These are phyloP conservation scores for Fregata magnificens DNA, from an alignment of 2,113 vertebrate genomes.

Conservation along the genomic window DNA sequence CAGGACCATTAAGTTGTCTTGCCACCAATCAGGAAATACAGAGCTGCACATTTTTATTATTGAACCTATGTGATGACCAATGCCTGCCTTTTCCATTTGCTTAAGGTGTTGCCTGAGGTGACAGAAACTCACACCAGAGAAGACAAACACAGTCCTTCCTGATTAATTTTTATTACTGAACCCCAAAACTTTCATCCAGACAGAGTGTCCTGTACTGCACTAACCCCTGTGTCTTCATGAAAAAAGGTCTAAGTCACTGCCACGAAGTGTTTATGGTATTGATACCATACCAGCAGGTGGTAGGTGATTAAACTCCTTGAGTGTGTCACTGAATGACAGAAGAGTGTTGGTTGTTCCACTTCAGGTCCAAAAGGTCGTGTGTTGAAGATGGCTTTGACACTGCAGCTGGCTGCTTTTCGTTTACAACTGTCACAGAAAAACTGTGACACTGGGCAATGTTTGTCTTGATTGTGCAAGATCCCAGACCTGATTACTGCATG, in stretches of 20 bases:
- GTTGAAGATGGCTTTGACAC: background rate
- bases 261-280: background rate
- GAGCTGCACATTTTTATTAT: background rate
- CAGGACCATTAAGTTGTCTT: background rate
- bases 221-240: accelerated
- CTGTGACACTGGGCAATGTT: background rate
- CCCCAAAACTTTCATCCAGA: background rate
- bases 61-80: background rate
- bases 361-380: background rate
- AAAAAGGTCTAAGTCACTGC: background rate
- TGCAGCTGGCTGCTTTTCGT: background rate
- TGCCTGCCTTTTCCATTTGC: background rate
- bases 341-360: background rate
- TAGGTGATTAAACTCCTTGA: background rate
- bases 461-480: background rate
- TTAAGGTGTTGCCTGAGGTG: background rate
- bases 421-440: background rate
- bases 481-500: background rate
- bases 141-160: background rate
- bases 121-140: background rate
- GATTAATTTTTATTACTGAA: background rate
- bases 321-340: background rate
- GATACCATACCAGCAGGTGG: background rate
- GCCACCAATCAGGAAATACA: background rate
- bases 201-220: background rate